Percentiles rank a stretch among this genome's conserved stretches.
Conservation (phyloP, 1,140 invertebrate species). For the Hyles euphorbiae region DNA sequence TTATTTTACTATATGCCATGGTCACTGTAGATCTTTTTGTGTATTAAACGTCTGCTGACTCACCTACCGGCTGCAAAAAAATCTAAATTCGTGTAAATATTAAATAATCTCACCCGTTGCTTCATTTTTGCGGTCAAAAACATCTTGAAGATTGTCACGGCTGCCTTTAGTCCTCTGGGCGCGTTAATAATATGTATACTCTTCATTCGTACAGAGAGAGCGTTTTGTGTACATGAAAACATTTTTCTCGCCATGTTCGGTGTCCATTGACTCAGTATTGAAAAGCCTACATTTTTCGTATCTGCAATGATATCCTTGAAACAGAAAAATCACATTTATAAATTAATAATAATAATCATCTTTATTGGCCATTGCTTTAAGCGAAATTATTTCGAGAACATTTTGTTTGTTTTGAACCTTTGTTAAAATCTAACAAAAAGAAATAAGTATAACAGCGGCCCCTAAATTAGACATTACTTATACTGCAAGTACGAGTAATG, state of each 20-base stretch:
- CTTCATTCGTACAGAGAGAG: conserved; percentile 8
- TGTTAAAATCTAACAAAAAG: no score
- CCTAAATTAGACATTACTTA: no score
- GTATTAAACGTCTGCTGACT: no score
- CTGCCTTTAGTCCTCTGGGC: neutral
- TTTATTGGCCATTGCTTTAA: neutral
- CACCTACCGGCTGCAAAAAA: no score
- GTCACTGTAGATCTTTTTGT: no score
- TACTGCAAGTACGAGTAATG: no score
- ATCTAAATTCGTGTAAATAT: neutral
- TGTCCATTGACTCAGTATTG: conserved; percentile 6
- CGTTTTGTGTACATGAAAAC: conserved; percentile 1
- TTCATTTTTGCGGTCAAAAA: conserved; percentile 6
- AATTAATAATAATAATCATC: neutral
- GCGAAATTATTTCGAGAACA: no score
- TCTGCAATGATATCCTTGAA: conserved; percentile 5
- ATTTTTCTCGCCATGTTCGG: conserved; percentile 5
- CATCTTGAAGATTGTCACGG: conserved; percentile 6
- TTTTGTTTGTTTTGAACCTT: no score
- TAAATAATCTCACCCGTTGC: conserved; percentile 6
- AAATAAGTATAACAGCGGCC: no score
- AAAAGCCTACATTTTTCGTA: neutral
- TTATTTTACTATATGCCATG: no score
- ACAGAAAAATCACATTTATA: neutral
- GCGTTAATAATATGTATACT: conserved; percentile 6